These are phyloP conservation scores for Eulemur mongoz DNA, from an alignment of 2,797 vertebrate genomes.

Conservation along the genomic window DNA sequence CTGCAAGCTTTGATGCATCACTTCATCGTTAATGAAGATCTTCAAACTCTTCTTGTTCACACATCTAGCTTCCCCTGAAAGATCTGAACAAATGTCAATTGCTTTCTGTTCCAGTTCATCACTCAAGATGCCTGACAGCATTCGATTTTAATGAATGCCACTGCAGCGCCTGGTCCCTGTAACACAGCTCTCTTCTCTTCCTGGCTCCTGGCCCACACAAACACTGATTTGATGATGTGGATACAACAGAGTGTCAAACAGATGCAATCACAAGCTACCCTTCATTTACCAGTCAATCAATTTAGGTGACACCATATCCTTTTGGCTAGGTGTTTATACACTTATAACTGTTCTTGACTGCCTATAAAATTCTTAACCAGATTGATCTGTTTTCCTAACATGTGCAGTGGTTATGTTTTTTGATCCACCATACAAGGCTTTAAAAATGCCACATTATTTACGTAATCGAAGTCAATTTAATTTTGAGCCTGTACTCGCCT, in stretches of 20 bases:
- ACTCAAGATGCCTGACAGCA: constrained; percentile 57
- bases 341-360: constrained; percentile 31
- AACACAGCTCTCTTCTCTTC: not conserved
- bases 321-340: constrained; percentile 38
- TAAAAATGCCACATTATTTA: not conserved
- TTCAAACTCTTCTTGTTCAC: constrained; percentile 55
- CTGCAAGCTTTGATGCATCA: constrained; percentile 58
- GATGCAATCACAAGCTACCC: constrained; percentile 60
- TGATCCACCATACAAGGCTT: not conserved
- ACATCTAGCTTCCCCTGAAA: constrained; percentile 36
- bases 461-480: not conserved
- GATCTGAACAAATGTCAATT: constrained; percentile 68
- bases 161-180: not conserved
- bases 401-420: not conserved
- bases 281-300: constrained; percentile 71
- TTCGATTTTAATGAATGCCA: constrained; percentile 56
- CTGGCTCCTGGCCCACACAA: constrained; percentile 56
- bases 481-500: not conserved
- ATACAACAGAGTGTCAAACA: constrained; percentile 46
- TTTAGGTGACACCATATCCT: constrained; percentile 55
- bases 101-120: constrained; percentile 63
- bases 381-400: constrained; percentile 46
- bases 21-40: constrained; percentile 70
- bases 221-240: constrained; percentile 37
- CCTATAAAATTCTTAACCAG: constrained; percentile 46